Evolutionary conservation across 2,888 invertebrate genomes (phyloP).

Genomic region (Teinopalpus imperialis): DNA sequence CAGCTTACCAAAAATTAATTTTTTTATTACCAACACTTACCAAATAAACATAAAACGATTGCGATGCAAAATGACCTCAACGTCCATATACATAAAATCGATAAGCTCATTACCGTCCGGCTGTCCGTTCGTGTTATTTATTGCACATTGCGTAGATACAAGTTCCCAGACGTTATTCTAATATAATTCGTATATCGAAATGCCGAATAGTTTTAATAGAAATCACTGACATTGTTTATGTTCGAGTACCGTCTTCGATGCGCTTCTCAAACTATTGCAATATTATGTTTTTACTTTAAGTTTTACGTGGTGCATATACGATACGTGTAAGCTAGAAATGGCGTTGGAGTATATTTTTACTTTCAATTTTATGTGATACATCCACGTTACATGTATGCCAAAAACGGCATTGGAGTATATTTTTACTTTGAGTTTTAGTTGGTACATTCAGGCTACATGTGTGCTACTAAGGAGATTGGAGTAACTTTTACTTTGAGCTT

Average conservation of each 20-base stretch:
- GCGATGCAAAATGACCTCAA: constrained; percentile 40
- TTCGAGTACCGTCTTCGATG: constrained; percentile 52
- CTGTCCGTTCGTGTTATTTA: constrained; percentile 60
- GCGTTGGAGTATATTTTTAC: too few species aligned
- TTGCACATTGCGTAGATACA: constrained; percentile 68
- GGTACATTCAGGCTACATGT: too few species aligned
- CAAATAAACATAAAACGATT: constrained; percentile 34
- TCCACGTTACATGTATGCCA: too few species aligned
- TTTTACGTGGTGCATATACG: too few species aligned
- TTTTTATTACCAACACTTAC: constrained; percentile 52
- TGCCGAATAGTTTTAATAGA: constrained; percentile 75
- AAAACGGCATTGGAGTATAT: too few species aligned
- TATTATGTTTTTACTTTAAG: background rate
- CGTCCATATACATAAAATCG: constrained; percentile 31
- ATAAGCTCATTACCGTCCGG: constrained; percentile 36
- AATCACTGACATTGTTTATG: constrained; percentile 79
- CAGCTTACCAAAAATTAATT: constrained; percentile 53
- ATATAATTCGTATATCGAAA: constrained; percentile 70
- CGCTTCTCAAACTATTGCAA: constrained; percentile 58
- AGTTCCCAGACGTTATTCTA: constrained; percentile 72
- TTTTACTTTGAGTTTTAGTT: too few species aligned
- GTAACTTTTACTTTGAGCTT: too few species aligned
- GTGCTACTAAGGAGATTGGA: too few species aligned
- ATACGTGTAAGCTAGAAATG: too few species aligned
- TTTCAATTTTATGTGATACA: too few species aligned